Evolutionary conservation across 2,797 vertebrate genomes (phyloP).

Genomic region (Esox lucius): DNA sequence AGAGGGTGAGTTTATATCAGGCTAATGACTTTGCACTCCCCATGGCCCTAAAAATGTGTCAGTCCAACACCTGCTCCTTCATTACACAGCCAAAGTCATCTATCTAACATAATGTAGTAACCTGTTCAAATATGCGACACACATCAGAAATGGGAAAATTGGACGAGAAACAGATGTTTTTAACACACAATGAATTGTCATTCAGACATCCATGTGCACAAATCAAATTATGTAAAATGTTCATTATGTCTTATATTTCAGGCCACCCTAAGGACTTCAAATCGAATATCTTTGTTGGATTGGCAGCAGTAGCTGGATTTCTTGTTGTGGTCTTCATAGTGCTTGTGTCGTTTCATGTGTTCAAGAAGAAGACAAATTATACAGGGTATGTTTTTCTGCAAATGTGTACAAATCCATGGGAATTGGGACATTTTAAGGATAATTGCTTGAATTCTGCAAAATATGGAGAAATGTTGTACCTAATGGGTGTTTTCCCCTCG

Average conservation of each 20-base stretch:
- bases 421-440: neutral
- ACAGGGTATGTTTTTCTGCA: slow-evolving; percentile 37
- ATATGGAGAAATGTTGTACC: neutral
- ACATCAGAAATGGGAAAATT: neutral
- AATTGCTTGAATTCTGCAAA: neutral
- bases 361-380: slow-evolving; percentile 29
- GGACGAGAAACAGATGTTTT: neutral
- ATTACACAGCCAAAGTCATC: slow-evolving; percentile 44
- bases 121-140: slow-evolving; percentile 16
- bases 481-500: neutral
- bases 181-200: neutral
- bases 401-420: neutral
- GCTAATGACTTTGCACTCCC: slow-evolving; percentile 45
- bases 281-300: slow-evolving; percentile 35
- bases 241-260: neutral
- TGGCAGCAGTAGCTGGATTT: slow-evolving; percentile 62
- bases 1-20: slow-evolving; percentile 53
- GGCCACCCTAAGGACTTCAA: neutral
- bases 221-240: neutral
- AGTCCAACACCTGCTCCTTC: slow-evolving; percentile 53
- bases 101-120: slow-evolving; percentile 21
- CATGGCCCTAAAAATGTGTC: slow-evolving; percentile 48
- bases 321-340: slow-evolving; percentile 52
- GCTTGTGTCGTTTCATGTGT: neutral
- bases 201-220: neutral